Evolutionary conservation across 2,797 vertebrate species (phyloP).

Genomic region (Chelon labrosus): DNA sequence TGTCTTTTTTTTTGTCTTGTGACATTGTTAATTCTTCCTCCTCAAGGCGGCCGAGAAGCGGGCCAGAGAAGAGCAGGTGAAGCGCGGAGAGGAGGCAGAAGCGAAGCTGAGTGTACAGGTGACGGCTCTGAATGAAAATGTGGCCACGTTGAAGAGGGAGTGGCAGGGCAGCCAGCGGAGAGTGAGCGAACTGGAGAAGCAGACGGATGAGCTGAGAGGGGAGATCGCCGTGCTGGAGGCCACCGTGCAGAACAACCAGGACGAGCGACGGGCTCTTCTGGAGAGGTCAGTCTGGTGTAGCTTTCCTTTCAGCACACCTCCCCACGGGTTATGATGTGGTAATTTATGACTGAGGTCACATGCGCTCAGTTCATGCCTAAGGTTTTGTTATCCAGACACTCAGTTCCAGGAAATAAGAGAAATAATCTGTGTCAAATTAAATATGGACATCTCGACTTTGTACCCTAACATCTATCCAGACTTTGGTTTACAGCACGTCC

Average conservation of each 20-base stretch:
- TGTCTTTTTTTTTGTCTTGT: not conserved
- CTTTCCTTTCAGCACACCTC: not conserved
- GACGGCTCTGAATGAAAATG: constrained; percentile 94
- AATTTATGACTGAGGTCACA: not conserved
- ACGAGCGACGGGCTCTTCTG: constrained; percentile 94
- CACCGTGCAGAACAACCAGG: constrained; percentile 98
- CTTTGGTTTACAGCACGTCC: too few relatives aligned
- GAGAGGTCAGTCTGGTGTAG: constrained; percentile 86
- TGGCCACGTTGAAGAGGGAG: constrained; percentile 96
- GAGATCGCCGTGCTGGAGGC: constrained; percentile 98
- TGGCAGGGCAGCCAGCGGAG: constrained; percentile 95
- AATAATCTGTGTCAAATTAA: not conserved
- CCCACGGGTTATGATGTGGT: not conserved
- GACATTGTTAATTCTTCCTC: not conserved
- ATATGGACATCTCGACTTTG: not conserved
- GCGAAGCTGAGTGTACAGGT: constrained; percentile 90
- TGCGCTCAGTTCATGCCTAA: too few relatives aligned
- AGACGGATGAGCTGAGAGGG: constrained; percentile 95
- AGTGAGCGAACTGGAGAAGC: constrained; percentile 95
- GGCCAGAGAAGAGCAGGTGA: constrained; percentile 88
- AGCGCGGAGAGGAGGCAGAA: constrained; percentile 90
- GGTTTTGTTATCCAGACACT: too few relatives aligned
- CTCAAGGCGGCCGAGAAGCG: constrained; percentile 88
- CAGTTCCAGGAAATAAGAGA: not conserved
- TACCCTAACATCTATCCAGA: too few relatives aligned